Base-by-base conservation (phyloP, 2,113 vertebrate species). In the Lophochroa leadbeateri region DNA sequence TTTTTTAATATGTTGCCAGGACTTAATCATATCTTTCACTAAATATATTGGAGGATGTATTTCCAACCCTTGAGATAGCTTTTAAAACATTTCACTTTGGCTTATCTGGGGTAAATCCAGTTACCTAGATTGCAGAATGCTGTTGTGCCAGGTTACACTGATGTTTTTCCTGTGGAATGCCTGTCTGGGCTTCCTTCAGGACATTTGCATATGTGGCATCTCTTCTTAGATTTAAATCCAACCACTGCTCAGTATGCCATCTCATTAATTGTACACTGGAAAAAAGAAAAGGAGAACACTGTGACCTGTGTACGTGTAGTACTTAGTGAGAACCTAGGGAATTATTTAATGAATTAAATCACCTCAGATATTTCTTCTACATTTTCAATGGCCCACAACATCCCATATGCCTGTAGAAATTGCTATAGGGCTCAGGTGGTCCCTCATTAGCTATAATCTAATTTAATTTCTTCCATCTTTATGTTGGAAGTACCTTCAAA, bases 281-380 rank as follows among this genome's bases (percentile, higher is more conserved):
- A 94, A 86, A 92, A 86, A 80, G 43, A 74, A 70, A 82, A 91
- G 27, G 6, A 88, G 46, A 94, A 13, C 28, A 37, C 31, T 64
- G 33, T 93, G 86, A 93, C 74, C 86, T 94, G 68, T 89, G 77
- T 86, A 60, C 71, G 2, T 85, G 72, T 64, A 58, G 55, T 79
- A 89, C 53, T 92, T 92, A 91, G 72, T 76, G 94, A 92, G 76
- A 83, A 93, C 61, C 86, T 86, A 60, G 95, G 94, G 94, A 93
- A 93, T 96, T 90, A 78, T 71, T 92, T 95, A 93, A 96, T 87
- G 68, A 95, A 90, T 94, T 95, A 86, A 90, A 91, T 92, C 69
- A 88, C 55, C 79, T 96, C 80, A 93, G 83, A 92, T 86, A 92
- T 82, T 95, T 96, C 86, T 95, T 86, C 55, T 90, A 78, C 72